Percentiles rank a stretch among this genome's conserved stretches.
phyloP scores from a whole-genome alignment of 1,140 invertebrate genomes.

The Zaprionus lachaisei region DNA sequence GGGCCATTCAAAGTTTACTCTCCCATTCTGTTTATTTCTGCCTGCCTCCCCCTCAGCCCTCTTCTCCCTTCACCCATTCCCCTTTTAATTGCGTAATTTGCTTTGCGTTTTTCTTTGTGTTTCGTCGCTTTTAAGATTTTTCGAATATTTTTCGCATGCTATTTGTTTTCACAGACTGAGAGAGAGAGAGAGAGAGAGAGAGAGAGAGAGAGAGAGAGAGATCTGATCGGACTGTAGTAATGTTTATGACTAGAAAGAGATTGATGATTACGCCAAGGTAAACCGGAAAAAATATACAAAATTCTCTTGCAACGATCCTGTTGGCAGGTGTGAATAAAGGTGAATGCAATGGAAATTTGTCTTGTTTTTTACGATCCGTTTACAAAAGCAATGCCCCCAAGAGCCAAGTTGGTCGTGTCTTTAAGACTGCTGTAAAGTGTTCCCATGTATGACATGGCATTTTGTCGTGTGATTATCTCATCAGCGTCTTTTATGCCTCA shows the following conservation, averaged over 20 bases:
- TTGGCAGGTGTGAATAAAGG: conserved; percentile 1
- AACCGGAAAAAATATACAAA: not conserved
- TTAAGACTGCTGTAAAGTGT: conserved; percentile 44
- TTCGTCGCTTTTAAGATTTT: conserved; percentile 45
- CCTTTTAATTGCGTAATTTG: conserved; percentile 64
- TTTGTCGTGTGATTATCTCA: conserved; percentile 74
- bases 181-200: not conserved
- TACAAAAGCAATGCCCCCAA: conserved; percentile 19
- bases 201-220: not conserved
- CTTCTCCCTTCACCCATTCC: not conserved
- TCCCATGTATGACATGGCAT: conserved; percentile 64
- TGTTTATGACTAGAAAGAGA: not conserved
- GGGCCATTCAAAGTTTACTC: conserved; percentile 33
- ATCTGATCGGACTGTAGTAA: not conserved
- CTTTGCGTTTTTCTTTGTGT: conserved; percentile 47
- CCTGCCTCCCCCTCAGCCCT: not conserved
- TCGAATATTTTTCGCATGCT: conserved; percentile 11
- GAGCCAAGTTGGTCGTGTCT: not conserved
- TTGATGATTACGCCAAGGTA: not conserved
- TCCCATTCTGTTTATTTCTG: conserved; percentile 9
- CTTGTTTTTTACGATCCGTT: conserved; percentile 6
- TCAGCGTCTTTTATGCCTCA: conserved; percentile 50
- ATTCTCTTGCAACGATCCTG: not conserved
- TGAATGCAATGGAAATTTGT: conserved; percentile 1
- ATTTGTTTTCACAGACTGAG: not conserved